Percentiles rank a stretch among this genome's conserved stretches.
phyloP scores from a whole-genome alignment of 2,797 vertebrate species.

The Falco columbarius region DNA sequence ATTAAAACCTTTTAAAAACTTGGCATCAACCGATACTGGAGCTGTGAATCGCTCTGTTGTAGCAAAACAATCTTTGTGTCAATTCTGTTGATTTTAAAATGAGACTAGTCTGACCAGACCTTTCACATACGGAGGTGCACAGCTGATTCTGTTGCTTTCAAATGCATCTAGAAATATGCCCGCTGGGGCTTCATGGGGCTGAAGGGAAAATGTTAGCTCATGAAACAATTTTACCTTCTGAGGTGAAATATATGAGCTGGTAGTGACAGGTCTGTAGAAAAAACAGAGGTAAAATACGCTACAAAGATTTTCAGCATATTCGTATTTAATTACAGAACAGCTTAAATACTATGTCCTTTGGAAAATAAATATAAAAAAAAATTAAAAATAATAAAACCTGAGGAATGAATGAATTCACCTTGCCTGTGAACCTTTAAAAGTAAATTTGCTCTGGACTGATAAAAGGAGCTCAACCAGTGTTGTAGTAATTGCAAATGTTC shows the following conservation, averaged over 20 bases:
- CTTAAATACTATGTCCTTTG: not conserved
- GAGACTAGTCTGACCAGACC: constrained; percentile 18
- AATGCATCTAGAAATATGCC: constrained; percentile 17
- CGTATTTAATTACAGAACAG: not conserved
- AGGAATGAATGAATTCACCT: not conserved
- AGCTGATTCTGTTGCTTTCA: constrained; percentile 41
- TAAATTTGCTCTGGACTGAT: not conserved
- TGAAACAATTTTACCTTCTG: constrained; percentile 30
- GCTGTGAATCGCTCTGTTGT: not conserved
- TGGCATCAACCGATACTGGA: not conserved
- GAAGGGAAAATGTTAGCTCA: constrained; percentile 15
- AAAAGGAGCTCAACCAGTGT: not conserved
- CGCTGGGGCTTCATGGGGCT: not conserved
- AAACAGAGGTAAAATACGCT: not conserved
- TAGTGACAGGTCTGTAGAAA: not conserved
- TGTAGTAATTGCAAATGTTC: not conserved
- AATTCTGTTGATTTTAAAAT: constrained; percentile 24
- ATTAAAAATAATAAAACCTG: not conserved
- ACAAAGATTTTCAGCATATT: not conserved
- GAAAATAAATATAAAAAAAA: not conserved
- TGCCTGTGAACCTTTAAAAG: not conserved
- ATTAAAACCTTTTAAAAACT: constrained; percentile 48
- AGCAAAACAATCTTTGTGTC: constrained; percentile 44
- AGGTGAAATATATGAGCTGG: not conserved
- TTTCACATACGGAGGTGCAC: constrained; percentile 37